Evolutionary conservation across 2,888 invertebrate species (phyloP).

Genomic region (Scaptodrosophila latifasciaeformis): DNA sequence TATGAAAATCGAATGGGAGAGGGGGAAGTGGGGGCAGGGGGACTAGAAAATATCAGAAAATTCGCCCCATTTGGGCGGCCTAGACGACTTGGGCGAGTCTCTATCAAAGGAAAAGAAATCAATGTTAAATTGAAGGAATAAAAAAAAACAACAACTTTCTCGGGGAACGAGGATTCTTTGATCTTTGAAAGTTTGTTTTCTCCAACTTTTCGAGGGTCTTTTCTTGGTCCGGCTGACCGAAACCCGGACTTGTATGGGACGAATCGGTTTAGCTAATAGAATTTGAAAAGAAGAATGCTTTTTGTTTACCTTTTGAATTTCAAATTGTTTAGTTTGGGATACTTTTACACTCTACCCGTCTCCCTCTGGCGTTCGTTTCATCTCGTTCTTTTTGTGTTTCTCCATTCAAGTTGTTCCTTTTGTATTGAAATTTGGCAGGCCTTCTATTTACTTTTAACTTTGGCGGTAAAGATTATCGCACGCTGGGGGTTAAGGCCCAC

Average conservation of each 20-base stretch:
- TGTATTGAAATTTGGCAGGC: slow-evolving; percentile 43
- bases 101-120: not conserved
- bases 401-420: slow-evolving; percentile 43
- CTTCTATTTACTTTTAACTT: slow-evolving; percentile 8
- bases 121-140: not conserved
- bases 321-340: slow-evolving; percentile 29
- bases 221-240: no score
- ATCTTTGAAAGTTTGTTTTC: no score
- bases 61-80: no score
- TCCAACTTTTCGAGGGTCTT: no score
- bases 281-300: slow-evolving; percentile 59
- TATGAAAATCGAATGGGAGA: slow-evolving; percentile 3
- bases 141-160: slow-evolving; percentile 14
- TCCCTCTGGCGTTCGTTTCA: not conserved
- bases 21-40: not conserved
- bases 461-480: slow-evolving; percentile 57
- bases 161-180: no score
- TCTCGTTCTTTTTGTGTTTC: not conserved
- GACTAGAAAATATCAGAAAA: no score
- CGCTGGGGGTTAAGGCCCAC: slow-evolving; percentile 70
- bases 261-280: slow-evolving; percentile 67
- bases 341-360: slow-evolving; percentile 9
- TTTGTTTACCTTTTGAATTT: slow-evolving; percentile 35
- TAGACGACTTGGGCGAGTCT: no score
- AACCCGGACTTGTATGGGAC: no score